Conservation (phyloP, 2,797 vertebrate genomes). For the Echiichthys vipera region DNA sequence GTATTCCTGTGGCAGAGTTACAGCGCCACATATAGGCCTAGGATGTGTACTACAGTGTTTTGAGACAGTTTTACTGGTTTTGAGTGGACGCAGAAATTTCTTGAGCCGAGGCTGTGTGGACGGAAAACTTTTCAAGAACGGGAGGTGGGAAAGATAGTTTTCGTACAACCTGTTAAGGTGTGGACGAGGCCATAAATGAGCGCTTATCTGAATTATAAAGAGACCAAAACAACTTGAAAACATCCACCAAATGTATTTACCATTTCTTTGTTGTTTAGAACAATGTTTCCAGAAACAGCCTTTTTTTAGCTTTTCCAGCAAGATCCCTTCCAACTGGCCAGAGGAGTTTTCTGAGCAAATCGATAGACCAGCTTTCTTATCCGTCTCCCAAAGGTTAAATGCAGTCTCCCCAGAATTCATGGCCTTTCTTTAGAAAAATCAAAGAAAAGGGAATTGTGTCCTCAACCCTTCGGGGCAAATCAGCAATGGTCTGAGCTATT, state of each 20-base stretch:
- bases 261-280: no score
- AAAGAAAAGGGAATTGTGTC: constrained; percentile 60
- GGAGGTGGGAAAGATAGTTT: no score
- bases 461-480: constrained; percentile 65
- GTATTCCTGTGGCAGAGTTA: no score
- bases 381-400: constrained; percentile 80
- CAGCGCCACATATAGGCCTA: no score
- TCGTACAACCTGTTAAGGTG: no score
- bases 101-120: no score
- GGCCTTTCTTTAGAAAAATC: constrained; percentile 73
- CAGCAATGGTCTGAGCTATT: constrained; percentile 64
- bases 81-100: no score
- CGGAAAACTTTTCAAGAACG: no score
- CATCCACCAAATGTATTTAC: not conserved
- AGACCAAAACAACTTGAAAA: not conserved
- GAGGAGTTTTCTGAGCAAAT: constrained; percentile 64
- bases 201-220: not conserved
- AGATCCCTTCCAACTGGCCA: constrained; percentile 28
- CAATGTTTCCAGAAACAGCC: constrained; percentile 3
- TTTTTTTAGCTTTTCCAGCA: constrained; percentile 22
- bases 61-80: no score
- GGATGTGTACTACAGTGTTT: no score
- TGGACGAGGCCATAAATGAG: no score
- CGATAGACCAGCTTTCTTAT: constrained; percentile 70
- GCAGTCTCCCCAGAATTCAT: constrained; percentile 62